Evolutionary conservation across 92 coral and sea anemone genomes (phyloP).

Genomic region (Desmophyllum pertusum): DNA sequence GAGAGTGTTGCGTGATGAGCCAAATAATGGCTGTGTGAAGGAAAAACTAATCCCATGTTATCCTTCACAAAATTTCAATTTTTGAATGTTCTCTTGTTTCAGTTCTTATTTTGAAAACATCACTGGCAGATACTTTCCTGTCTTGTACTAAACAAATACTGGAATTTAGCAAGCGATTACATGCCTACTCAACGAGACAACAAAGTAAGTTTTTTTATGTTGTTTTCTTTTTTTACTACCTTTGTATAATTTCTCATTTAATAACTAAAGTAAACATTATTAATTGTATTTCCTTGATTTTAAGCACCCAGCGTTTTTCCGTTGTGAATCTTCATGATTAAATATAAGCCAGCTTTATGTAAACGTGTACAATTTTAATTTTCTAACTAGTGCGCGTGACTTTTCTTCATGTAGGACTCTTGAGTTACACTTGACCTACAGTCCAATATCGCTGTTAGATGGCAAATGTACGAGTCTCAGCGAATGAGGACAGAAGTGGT

Average conservation of each 20-base stretch:
- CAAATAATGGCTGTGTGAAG: no score
- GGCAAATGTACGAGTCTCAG: slow-evolving; percentile 99
- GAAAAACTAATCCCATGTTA: no score
- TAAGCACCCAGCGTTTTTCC: no score
- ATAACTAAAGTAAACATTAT: no score
- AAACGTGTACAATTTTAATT: background rate
- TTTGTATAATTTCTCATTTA: background rate
- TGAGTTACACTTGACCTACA: slow-evolving; percentile 82
- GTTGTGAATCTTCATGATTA: background rate
- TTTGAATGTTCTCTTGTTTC: slow-evolving; percentile 1
- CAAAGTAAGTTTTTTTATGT: slow-evolving; percentile 74
- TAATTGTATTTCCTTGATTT: no score
- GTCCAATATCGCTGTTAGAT: slow-evolving; percentile 94
- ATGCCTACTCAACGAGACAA: slow-evolving; percentile 99
- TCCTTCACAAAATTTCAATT: background rate
- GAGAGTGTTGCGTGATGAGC: no score
- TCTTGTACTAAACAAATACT: slow-evolving; percentile 89
- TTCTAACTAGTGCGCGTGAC: background rate
- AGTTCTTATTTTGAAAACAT: slow-evolving; percentile 90
- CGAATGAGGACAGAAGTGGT: slow-evolving; percentile 97
- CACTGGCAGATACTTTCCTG: slow-evolving; percentile 85
- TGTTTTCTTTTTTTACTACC: background rate
- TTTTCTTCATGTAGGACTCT: slow-evolving; percentile 64
- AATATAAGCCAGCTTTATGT: background rate
- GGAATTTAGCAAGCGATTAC: slow-evolving; percentile 95